These are phyloP conservation scores for Lota lota DNA, from an alignment of 2,113 vertebrate species.

Conservation along the genomic window DNA sequence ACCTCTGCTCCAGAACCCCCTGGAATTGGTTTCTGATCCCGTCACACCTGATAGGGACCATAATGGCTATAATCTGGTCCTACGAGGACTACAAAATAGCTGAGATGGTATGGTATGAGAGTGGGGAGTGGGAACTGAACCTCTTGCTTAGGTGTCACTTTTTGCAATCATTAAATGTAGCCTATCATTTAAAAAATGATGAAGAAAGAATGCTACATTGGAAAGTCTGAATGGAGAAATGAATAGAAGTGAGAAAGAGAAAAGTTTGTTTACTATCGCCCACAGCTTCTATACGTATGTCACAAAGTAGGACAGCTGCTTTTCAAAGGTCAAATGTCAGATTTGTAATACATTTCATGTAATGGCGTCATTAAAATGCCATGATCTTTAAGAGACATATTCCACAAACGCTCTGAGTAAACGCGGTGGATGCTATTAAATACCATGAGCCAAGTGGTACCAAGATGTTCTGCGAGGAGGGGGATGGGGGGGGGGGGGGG, in stretches of 20 bases:
- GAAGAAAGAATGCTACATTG: too few relatives aligned
- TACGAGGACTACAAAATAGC: not conserved
- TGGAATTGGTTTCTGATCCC: conserved; percentile 14
- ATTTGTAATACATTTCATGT: not conserved
- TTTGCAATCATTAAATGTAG: too few relatives aligned
- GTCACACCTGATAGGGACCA: not conserved
- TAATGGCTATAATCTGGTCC: not conserved
- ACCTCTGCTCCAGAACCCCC: conserved; percentile 20
- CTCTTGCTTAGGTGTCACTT: not conserved
- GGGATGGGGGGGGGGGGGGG: not conserved
- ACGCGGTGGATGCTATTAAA: conserved; percentile 23
- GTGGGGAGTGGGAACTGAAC: not conserved
- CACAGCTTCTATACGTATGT: too few relatives aligned
- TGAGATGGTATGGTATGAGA: not conserved
- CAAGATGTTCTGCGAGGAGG: conserved; percentile 4
- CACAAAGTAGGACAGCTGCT: not conserved
- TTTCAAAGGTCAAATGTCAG: not conserved
- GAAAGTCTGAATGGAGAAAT: too few relatives aligned
- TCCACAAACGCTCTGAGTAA: conserved; percentile 4
- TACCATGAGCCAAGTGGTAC: conserved; percentile 4
- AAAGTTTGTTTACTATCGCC: too few relatives aligned
- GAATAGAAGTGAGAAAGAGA: too few relatives aligned
- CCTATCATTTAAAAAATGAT: too few relatives aligned
- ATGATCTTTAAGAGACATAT: not conserved
- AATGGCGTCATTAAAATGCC: not conserved